These are phyloP conservation scores for Platorchestia sp. DNA, from an alignment of 1,140 invertebrate genomes.

Conservation along the genomic window DNA sequence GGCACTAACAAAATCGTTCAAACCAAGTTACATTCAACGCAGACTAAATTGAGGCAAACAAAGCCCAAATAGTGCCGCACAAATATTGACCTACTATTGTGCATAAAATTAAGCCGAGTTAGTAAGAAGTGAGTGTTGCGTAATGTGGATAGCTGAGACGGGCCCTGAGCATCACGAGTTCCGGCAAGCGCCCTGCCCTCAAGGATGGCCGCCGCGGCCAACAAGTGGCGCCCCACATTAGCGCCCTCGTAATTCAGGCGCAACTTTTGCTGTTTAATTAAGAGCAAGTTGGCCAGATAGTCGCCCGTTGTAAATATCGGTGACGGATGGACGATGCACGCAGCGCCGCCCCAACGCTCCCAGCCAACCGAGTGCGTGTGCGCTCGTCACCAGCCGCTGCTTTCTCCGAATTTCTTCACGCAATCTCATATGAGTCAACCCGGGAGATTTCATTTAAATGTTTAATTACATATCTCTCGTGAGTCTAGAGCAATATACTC, in stretches of 20 bases:
- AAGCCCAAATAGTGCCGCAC: background rate
- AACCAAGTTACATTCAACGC: too few species aligned
- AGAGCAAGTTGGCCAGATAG: background rate
- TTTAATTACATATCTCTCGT: too few species aligned
- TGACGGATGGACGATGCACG: background rate
- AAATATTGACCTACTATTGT: background rate
- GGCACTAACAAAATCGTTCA: background rate
- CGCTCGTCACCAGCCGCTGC: background rate
- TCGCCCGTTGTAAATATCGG: background rate
- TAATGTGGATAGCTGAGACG: background rate
- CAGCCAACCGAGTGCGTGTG: background rate
- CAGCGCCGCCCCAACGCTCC: too few species aligned
- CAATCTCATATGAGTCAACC: too few species aligned
- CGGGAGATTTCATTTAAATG: too few species aligned
- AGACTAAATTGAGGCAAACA: too few species aligned
- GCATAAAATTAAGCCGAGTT: background rate
- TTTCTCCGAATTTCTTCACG: background rate
- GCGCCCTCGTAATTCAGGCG: background rate
- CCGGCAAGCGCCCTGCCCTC: background rate
- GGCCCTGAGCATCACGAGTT: background rate
- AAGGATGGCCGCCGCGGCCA: background rate
- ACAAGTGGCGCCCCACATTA: background rate
- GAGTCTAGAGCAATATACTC: too few species aligned
- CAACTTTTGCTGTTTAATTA: background rate
- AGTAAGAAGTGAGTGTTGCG: background rate